Percentiles rank a stretch among this genome's conserved stretches.
phyloP scores from a whole-genome alignment of 2,113 vertebrate species.

The Embiotoca jacksoni region DNA sequence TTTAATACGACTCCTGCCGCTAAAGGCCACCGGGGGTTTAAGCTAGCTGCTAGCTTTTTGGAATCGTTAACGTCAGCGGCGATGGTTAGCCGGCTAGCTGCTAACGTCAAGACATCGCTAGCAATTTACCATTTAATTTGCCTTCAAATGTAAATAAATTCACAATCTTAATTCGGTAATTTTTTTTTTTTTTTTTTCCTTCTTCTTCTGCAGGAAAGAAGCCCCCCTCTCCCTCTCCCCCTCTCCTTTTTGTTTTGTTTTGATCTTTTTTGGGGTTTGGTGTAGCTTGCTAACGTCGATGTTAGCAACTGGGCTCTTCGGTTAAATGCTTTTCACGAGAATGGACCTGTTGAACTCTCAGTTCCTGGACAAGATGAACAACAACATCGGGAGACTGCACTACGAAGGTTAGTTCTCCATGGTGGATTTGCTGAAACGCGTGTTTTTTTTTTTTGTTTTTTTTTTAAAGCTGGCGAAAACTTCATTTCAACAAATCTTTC shows the following conservation, averaged over 20 bases:
- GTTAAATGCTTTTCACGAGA: constrained; percentile 94
- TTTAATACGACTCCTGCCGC: too few species aligned
- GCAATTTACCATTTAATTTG: accelerated
- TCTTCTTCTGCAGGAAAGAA: constrained; percentile 16
- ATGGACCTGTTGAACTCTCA: constrained; percentile 99
- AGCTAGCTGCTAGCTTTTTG: constrained; percentile 8
- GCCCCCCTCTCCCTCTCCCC: background rate
- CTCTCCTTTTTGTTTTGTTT: background rate
- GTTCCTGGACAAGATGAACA: constrained; percentile 99
- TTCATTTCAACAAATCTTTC: too few species aligned
- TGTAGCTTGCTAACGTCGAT: constrained; percentile 81
- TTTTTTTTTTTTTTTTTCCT: background rate
- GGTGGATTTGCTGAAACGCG: too few species aligned
- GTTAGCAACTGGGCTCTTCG: constrained; percentile 83
- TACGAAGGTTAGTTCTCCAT: constrained; percentile 84
- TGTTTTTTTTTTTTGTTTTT: background rate
- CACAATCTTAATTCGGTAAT: background rate
- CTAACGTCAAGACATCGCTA: background rate
- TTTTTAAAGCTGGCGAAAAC: too few species aligned
- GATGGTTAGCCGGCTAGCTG: background rate
- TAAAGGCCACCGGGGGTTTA: background rate
- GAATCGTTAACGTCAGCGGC: constrained; percentile 5
- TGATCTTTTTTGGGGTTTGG: constrained; percentile 77
- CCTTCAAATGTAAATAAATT: background rate
- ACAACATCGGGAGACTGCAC: constrained; percentile 95